Percentiles rank a stretch among this genome's conserved stretches.
These are phyloP conservation scores for Phalacrocorax carbo DNA, from an alignment of 2,113 vertebrate species.

Conservation along the genomic window DNA sequence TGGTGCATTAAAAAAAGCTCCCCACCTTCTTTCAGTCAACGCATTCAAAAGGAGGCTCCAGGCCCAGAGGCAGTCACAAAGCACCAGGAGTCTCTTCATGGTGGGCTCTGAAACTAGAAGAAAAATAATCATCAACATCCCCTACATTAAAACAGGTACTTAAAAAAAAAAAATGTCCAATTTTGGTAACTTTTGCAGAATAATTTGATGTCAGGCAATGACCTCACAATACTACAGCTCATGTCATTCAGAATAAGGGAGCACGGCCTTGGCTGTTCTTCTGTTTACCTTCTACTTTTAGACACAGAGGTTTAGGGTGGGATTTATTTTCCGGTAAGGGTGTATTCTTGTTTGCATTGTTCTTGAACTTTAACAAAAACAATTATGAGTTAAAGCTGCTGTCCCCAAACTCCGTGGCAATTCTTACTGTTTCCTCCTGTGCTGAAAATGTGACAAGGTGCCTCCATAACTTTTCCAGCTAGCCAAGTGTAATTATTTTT, in stretches of 20 bases:
- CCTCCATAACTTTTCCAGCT: background rate
- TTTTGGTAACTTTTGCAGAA: conserved; percentile 46
- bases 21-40: conserved; percentile 90
- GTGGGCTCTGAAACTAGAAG: conserved; percentile 79
- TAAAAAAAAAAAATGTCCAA: background rate
- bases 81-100: conserved; percentile 82
- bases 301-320: background rate
- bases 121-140: conserved; percentile 64
- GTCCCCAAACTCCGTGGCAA: background rate
- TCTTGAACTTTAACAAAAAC: background rate
- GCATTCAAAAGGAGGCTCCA: conserved; percentile 83
- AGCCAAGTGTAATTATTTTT: background rate
- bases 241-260: conserved; percentile 12
- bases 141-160: conserved; percentile 4
- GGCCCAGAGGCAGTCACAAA: conserved; percentile 86
- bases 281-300: background rate
- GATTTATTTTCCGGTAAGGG: background rate
- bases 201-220: conserved; percentile 51
- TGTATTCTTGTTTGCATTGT: background rate
- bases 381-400: background rate
- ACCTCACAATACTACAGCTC: conserved; percentile 47
- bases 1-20: conserved; percentile 41
- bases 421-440: background rate
- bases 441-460: background rate
- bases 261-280: background rate